A percentile compares a stretch with the other conserved stretches of the same genome.
Evolutionary conservation across 2,888 invertebrate genomes (phyloP).

Genomic region (Tanaodytes sp.): DNA sequence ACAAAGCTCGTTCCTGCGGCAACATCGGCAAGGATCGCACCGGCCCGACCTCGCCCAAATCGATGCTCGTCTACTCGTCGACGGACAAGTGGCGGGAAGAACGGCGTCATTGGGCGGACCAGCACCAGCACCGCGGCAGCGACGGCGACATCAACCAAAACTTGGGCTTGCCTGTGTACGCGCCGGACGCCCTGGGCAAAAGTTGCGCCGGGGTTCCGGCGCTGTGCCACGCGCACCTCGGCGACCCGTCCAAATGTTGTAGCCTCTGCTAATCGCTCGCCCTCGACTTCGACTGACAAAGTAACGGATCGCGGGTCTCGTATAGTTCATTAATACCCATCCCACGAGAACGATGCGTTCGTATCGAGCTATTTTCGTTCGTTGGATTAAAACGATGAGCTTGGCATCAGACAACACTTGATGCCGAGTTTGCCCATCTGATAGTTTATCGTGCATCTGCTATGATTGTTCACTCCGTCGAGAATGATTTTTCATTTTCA

Average conservation of each 20-base stretch:
- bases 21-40: conserved; percentile 76
- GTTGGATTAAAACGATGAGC: no score
- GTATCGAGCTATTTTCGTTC: no score
- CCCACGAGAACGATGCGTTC: no score
- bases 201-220: conserved; percentile 74
- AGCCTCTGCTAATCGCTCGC: conserved; percentile 75
- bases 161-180: conserved; percentile 68
- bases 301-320: neutral
- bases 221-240: conserved; percentile 76
- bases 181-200: conserved; percentile 64
- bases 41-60: conserved; percentile 69
- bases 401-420: no score
- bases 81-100: conserved; percentile 72
- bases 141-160: conserved; percentile 76
- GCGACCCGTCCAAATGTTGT: conserved; percentile 76
- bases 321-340: neutral
- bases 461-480: no score
- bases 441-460: no score
- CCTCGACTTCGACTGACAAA: conserved; percentile 27
- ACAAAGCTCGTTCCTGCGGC: conserved; percentile 79
- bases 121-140: conserved; percentile 68
- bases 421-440: no score
- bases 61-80: conserved; percentile 63
- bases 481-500: no score
- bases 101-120: conserved; percentile 71